phyloP scores from a whole-genome alignment of 2,797 vertebrate species.

The Acanthis flammea region DNA sequence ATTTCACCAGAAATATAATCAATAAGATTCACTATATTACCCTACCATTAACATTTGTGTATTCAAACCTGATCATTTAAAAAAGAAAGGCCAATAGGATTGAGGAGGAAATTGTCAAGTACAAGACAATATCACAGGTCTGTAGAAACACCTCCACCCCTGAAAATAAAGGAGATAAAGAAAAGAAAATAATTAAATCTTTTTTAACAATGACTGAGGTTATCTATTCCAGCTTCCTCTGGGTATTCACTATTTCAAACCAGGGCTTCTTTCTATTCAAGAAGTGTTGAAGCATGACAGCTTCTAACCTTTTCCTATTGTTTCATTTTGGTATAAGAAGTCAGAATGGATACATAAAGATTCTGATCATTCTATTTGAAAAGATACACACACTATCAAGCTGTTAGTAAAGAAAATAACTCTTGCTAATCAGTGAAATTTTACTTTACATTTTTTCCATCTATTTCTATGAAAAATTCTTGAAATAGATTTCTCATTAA shows the following conservation, averaged over 20 bases:
- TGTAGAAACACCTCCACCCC: neutral
- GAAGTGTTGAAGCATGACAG: neutral
- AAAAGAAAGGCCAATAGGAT: neutral
- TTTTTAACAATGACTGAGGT: neutral
- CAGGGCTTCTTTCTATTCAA: neutral
- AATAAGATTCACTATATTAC: neutral
- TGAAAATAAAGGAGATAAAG: neutral
- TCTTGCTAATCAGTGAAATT: neutral
- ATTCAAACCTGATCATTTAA: neutral
- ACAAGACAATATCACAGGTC: neutral
- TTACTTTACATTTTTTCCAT: neutral
- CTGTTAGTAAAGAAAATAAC: neutral
- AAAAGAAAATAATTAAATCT: neutral
- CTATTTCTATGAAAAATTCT: neutral
- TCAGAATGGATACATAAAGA: neutral
- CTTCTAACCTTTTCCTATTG: neutral
- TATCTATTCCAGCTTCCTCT: neutral
- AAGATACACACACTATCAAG: neutral
- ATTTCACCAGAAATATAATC: neutral
- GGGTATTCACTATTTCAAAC: neutral
- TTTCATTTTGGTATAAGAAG: neutral
- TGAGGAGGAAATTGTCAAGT: neutral
- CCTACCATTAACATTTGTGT: neutral
- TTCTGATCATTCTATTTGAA: neutral
- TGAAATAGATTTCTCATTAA: neutral